Base-by-base conservation (phyloP, 2,113 vertebrate species). In the Gobius niger region DNA sequence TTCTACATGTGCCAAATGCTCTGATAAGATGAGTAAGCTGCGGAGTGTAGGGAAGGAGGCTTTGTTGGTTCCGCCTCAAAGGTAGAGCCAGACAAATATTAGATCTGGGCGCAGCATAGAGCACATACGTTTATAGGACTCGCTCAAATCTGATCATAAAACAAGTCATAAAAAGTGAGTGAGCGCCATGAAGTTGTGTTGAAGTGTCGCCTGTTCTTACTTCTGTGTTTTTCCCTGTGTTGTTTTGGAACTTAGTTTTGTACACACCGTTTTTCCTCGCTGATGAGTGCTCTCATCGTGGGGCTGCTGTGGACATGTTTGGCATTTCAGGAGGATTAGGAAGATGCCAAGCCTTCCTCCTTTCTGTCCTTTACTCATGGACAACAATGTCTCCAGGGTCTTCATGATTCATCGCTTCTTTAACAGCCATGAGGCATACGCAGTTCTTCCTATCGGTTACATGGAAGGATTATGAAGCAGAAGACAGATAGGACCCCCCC, bases 361-460 rank as follows among this genome's bases (percentile, higher is more conserved):
- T n/a, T n/a, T n/a, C n/a, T n/a, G n/a, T n/a, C 0, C 54, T 62
- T 69, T 56, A 64, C 47, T 54, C 0, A 9, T 42, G 47, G 68
- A 68, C 63, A 56, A 34, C 54, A 64, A 11, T 14, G 47, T 50
- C 68, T 65, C 9, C 5, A 52, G 44, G 70, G 81, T 67, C 72
- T 72, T 47, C 59, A 40, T 65, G 74, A 82, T 68, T 78, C 77
- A 78, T 42, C 18, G 62, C 72, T 77, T 52, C 82, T 78, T 68
- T 77, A 82, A 68, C 75, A 82, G 83, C 42, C 65, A 80, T 81
- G 81, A 72, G 59, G 71, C 74, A 56, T 51, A 78, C 41, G 81
- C 63, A 50, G 65, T 14, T 78, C 59, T 47, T 80, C 72, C 74
- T 80, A 76, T 90, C 82, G n/a, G 85, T 87, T 88, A 85, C 85